Percentiles rank a stretch among this genome's conserved stretches.
Evolutionary conservation across 2,888 invertebrate genomes (phyloP).

Genomic region (Cephus rjabovi): DNA sequence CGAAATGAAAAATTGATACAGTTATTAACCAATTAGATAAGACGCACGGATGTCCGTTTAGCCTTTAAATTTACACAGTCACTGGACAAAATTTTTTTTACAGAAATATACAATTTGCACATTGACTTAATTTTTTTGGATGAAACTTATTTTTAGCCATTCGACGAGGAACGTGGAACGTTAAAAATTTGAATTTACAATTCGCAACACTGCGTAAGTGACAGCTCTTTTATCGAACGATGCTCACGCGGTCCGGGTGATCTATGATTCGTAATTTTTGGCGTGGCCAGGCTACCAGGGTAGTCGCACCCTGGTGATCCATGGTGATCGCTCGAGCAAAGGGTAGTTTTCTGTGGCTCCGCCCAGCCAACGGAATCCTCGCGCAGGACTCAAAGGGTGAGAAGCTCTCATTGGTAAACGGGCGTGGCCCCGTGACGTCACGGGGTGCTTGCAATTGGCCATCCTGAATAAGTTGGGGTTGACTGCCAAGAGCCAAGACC

Average conservation of each 20-base stretch:
- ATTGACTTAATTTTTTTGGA: not conserved
- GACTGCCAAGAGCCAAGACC: not conserved
- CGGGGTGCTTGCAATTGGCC: constrained; percentile 42
- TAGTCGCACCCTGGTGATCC: constrained; percentile 19
- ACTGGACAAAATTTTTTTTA: not conserved
- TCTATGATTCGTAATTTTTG: constrained; percentile 54
- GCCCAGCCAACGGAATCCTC: constrained; percentile 19
- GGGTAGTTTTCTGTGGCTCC: constrained; percentile 20
- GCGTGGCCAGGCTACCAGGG: constrained; percentile 15
- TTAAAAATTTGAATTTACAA: not conserved
- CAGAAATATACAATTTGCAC: not conserved
- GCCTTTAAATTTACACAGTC: not conserved
- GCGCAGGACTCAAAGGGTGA: constrained; percentile 5
- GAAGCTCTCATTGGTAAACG: constrained; percentile 37
- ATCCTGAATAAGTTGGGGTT: constrained; percentile 10
- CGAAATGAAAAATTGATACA: not conserved
- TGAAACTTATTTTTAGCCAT: not conserved
- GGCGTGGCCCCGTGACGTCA: constrained; percentile 37
- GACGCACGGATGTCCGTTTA: not conserved
- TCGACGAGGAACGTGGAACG: not conserved
- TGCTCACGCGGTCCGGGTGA: constrained; percentile 40
- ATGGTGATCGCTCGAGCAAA: constrained; percentile 21
- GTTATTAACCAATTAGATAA: not conserved
- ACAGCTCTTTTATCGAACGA: constrained; percentile 19
- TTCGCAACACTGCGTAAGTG: not conserved